Evolutionary conservation across 2,797 vertebrate genomes (phyloP).

Genomic region (Astyanax mexicanus): DNA sequence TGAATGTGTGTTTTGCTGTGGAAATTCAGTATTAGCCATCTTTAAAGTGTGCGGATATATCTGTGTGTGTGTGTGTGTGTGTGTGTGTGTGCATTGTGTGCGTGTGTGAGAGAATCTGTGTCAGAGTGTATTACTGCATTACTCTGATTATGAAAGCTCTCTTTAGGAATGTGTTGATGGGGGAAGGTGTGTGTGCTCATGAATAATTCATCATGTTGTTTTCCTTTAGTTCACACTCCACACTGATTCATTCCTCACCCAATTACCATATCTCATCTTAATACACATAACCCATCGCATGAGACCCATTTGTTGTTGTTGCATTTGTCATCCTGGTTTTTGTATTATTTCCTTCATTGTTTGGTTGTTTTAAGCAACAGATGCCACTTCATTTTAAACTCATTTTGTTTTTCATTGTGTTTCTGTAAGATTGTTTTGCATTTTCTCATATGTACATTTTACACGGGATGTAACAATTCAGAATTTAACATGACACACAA

Average conservation of each 20-base stretch:
- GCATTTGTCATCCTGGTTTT: conserved; percentile 23
- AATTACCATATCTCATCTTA: conserved; percentile 47
- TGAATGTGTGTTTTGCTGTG: background rate
- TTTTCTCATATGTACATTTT: background rate
- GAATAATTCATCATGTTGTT: conserved; percentile 49
- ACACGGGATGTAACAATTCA: too few relatives aligned
- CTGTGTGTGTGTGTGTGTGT: background rate
- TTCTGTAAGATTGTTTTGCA: conserved; percentile 12
- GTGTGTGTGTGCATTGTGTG: background rate
- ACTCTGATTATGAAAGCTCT: background rate
- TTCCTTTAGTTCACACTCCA: conserved; percentile 41
- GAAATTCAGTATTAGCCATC: background rate
- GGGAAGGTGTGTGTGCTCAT: conserved; percentile 37
- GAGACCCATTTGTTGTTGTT: conserved; percentile 33
- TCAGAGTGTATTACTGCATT: background rate
- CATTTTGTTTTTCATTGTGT: conserved; percentile 36
- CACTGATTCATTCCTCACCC: conserved; percentile 20
- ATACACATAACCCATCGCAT: background rate
- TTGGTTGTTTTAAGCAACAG: background rate
- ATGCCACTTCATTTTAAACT: conserved; percentile 34
- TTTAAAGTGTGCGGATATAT: background rate
- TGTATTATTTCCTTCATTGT: conserved; percentile 6
- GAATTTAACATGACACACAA: too few relatives aligned
- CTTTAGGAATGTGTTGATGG: conserved; percentile 14
- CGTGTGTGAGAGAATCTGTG: background rate